Conservation (phyloP, 2,113 vertebrate species). For the Atlantisia rogersi region DNA sequence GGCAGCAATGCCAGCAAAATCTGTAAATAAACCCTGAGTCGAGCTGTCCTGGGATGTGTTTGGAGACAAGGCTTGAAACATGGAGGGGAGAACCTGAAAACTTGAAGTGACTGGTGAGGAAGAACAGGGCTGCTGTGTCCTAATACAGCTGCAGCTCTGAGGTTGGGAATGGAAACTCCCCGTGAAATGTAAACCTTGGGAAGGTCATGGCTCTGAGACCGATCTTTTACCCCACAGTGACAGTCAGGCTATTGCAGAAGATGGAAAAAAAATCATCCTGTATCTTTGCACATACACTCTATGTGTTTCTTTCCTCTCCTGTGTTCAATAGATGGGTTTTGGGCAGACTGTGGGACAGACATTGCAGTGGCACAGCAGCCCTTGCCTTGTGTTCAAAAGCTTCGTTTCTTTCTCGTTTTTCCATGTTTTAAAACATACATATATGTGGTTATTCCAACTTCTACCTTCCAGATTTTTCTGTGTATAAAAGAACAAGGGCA, state of each 20-base stretch:
- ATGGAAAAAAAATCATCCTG: not conserved
- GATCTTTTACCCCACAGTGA: not conserved
- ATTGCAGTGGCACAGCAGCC: not conserved
- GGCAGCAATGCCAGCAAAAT: conserved; percentile 45
- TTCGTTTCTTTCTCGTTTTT: not conserved
- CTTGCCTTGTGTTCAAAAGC: not conserved
- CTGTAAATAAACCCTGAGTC: conserved; percentile 59
- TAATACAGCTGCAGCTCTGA: not conserved
- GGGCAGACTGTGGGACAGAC: too few species aligned
- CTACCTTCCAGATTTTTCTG: not conserved
- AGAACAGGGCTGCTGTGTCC: conserved; percentile 6
- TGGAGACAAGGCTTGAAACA: conserved; percentile 8
- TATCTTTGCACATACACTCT: not conserved
- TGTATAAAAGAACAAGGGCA: not conserved
- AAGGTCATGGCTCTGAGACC: not conserved
- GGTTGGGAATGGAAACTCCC: not conserved
- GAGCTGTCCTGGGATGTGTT: conserved; percentile 27
- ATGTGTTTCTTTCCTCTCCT: not conserved
- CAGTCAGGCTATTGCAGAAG: not conserved
- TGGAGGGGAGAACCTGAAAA: not conserved
- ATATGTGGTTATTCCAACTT: not conserved
- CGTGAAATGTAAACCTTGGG: not conserved
- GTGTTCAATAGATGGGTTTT: not conserved
- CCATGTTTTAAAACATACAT: not conserved
- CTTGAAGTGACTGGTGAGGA: conserved; percentile 39